phyloP scores from a whole-genome alignment of 2,113 vertebrate genomes.

The Calyptommatus sinebrachiatus region DNA sequence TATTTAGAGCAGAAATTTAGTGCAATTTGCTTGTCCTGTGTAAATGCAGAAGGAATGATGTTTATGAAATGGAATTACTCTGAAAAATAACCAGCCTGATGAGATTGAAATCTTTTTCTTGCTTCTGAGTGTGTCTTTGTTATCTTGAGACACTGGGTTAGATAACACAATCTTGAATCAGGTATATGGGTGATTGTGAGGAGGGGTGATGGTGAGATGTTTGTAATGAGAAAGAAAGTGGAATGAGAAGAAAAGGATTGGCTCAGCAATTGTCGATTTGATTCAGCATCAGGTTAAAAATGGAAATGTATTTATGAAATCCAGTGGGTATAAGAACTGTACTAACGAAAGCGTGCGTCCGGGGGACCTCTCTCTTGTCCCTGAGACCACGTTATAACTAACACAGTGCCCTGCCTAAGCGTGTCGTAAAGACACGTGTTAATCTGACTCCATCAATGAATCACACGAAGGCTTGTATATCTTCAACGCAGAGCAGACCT shows the following conservation, averaged over 20 bases:
- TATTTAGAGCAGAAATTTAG: too few relatives aligned
- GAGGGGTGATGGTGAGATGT: not conserved
- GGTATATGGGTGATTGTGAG: not conserved
- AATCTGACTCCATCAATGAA: too few relatives aligned
- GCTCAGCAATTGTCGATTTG: not conserved
- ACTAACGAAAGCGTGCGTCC: too few relatives aligned
- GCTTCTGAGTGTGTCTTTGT: not conserved
- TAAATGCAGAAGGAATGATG: not conserved
- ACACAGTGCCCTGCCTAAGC: too few relatives aligned
- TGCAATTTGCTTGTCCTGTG: not conserved
- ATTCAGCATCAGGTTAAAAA: not conserved
- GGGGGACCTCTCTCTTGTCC: too few relatives aligned
- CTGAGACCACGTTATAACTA: too few relatives aligned
- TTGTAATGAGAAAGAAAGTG: not conserved
- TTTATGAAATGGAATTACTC: not conserved
- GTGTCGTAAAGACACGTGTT: too few relatives aligned
- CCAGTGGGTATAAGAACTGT: not conserved
- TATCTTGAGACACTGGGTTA: not conserved
- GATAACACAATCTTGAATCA: not conserved
- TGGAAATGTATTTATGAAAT: not conserved
- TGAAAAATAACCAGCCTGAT: not conserved
- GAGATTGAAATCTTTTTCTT: not conserved
- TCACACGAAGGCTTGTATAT: too few relatives aligned
- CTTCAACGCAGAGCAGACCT: too few relatives aligned
- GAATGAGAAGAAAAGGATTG: not conserved